Conservation (phyloP, 2,888 invertebrate genomes). For the Drosophila flavopinicola region DNA sequence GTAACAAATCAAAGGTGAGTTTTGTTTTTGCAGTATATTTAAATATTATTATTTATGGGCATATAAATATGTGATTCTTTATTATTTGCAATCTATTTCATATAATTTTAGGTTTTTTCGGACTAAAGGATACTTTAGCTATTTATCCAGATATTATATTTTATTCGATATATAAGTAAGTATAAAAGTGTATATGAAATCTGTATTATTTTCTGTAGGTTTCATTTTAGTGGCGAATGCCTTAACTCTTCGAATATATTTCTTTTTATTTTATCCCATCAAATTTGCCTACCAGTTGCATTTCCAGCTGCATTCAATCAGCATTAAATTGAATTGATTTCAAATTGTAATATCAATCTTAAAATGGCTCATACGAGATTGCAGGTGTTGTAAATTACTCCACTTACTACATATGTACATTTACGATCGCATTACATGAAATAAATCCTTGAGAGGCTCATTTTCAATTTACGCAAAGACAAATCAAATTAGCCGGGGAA, state of each 20-base stretch:
- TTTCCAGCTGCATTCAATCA: slow-evolving; percentile 15
- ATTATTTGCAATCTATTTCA: too few relatives aligned
- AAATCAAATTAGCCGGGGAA: slow-evolving; percentile 53
- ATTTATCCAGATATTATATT: too few relatives aligned
- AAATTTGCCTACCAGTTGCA: slow-evolving; percentile 5
- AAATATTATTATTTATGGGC: background rate
- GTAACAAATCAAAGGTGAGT: background rate
- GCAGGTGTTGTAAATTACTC: slow-evolving; percentile 52
- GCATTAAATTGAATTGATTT: slow-evolving; percentile 24
- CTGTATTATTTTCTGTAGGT: too few relatives aligned
- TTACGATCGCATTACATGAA: slow-evolving; percentile 4
- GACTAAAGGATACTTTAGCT: too few relatives aligned
- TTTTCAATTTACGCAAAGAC: slow-evolving; percentile 73
- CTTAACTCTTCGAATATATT: too few relatives aligned
- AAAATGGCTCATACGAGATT: slow-evolving; percentile 19
- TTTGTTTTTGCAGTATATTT: slow-evolving; percentile 1
- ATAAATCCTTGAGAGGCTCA: slow-evolving; percentile 51
- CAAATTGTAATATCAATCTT: slow-evolving; percentile 11
- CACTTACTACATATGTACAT: background rate
- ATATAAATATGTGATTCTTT: too few relatives aligned
- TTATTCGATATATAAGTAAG: too few relatives aligned
- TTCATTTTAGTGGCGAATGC: too few relatives aligned
- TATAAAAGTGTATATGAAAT: too few relatives aligned
- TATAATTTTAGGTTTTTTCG: too few relatives aligned
- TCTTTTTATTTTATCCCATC: background rate